Evolutionary conservation across 2,113 vertebrate genomes (phyloP), one percentile per base, ranked within the genome.

Genomic region (Anoura caudifer): DNA sequence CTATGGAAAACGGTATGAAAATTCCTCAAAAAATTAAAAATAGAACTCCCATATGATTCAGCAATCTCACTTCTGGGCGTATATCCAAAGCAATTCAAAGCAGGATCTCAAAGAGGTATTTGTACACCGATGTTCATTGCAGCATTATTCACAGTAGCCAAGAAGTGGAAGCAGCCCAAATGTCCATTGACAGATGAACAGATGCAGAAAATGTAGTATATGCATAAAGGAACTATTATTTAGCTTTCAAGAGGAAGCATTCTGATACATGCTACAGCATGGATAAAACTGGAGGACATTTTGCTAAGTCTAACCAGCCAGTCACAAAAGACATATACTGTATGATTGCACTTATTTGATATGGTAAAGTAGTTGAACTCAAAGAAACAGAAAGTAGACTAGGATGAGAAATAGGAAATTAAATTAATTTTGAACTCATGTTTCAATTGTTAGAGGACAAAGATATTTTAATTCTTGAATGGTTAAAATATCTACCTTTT

Each of bases 371-470:
- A 87, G 59, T 83, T 28, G 20, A 54, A 79, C 10, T 43, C 4
- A 61, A 19, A 77, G 41, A 94, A 76, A 43, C 22, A 70, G 36
- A 72, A 28, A 65, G 10, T 52, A 72, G 22, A 20, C 28, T 65
- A 76, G 31, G 4, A 73, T 79, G 20, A 52, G n/a, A 92, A 72
- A 50, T 63, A 2, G 16, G 13, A 91, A 94, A 88, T 56, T 81
- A 91, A 91, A 45, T 33, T 82, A 56, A 89, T 82, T 89, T 91
- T n/a, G 9, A 14, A 13, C 2, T 86, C 17, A 31, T 45, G 16
- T 59, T 93, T 95, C 41, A 86, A 43, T 22, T 93, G 10, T 87
- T 84, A 84, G 56, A 92, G 41, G 93, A 92, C 0, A 83, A 41
- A 65, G 17, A 76, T 6, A 77, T 90, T 90, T 92, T 83, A 83